Evolutionary conservation across 1,140 invertebrate species (phyloP), one percentile per base, ranked within the genome.

Genomic region (Oreohelix idahoensis): DNA sequence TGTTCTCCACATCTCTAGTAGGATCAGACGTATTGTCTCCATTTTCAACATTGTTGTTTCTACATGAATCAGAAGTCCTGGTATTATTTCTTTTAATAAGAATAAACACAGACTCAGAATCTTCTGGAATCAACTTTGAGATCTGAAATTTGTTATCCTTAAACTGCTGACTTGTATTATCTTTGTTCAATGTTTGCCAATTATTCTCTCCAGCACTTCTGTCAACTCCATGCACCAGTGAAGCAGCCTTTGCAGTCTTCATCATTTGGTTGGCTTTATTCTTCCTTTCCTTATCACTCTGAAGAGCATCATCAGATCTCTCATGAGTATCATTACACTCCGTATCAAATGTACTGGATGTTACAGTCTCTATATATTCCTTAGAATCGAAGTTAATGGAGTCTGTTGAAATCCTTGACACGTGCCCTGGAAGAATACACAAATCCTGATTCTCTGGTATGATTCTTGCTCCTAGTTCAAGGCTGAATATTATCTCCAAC

Each of bases 41-140:
- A 45, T 45, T 45, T 45, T 15, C 42, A n/a, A n/a, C n/a, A n/a
- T n/a, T n/a, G n/a, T n/a, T n/a, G n/a, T n/a, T n/a, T n/a, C n/a
- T n/a, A n/a, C n/a, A n/a, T n/a, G n/a, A n/a, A n/a, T n/a, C n/a
- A n/a, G n/a, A n/a, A n/a, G n/a, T n/a, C n/a, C n/a, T n/a, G n/a
- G n/a, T n/a, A n/a, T n/a, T n/a, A 17, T 49, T 49, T 17, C 17
- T 49, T n/a, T 58, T 58, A 23, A 76, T 49, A 53, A 76, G 74
- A 11, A 76, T 45, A 35, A 45, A 76, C 1, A 76, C 74, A 76
- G 45, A 51, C 32, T 76, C 74, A 49, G 74, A 29, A 32, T 76
- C 5, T 42, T 73, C 71, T 10, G 42, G 71, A 39, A 73, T 45
- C 1, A 73, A 42, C 20, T 45, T 39, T 20, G 36, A 73, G 29